phyloP scores from a whole-genome alignment of 2,113 vertebrate species.

The Triplophysa rosa region DNA sequence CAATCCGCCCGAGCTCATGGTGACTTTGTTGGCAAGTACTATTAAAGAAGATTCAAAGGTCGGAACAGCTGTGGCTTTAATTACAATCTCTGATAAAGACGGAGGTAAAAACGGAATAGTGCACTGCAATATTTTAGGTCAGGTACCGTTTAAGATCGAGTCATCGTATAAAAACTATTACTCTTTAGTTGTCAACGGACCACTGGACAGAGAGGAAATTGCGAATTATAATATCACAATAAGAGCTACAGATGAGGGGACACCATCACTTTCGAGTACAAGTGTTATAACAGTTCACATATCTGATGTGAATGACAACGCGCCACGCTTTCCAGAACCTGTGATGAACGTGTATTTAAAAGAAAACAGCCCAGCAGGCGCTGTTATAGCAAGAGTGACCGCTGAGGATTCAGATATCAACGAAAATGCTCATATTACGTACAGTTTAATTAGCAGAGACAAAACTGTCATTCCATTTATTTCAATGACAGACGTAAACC shows the following conservation, averaged over 20 bases:
- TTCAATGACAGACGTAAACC: slow-evolving; percentile 60
- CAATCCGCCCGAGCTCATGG: slow-evolving; percentile 50
- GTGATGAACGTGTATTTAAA: slow-evolving; percentile 28
- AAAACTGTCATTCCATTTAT: slow-evolving; percentile 58
- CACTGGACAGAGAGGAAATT: slow-evolving; percentile 42
- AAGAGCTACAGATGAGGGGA: slow-evolving; percentile 48
- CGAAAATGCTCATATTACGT: slow-evolving; percentile 61
- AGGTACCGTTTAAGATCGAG: slow-evolving; percentile 43
- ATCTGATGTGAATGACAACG: slow-evolving; percentile 52
- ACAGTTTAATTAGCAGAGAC: slow-evolving; percentile 53
- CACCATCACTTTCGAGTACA: slow-evolving; percentile 28
- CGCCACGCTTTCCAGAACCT: slow-evolving; percentile 27
- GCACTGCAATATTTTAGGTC: slow-evolving; percentile 23
- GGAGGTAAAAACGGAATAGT: slow-evolving; percentile 49
- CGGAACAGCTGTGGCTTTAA: slow-evolving; percentile 45
- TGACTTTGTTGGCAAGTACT: slow-evolving; percentile 24
- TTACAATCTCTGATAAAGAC: slow-evolving; percentile 52
- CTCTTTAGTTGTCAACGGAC: slow-evolving; percentile 42
- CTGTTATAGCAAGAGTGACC: neutral
- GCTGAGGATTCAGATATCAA: slow-evolving; percentile 17
- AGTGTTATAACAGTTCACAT: slow-evolving; percentile 38
- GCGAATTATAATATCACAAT: slow-evolving; percentile 43
- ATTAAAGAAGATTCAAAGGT: slow-evolving; percentile 45
- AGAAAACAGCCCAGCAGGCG: slow-evolving; percentile 45
- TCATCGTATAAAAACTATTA: slow-evolving; percentile 49